These are phyloP conservation scores for Caenorhabditis wallacei DNA, from an alignment of 2,888 invertebrate genomes.

Conservation along the genomic window DNA sequence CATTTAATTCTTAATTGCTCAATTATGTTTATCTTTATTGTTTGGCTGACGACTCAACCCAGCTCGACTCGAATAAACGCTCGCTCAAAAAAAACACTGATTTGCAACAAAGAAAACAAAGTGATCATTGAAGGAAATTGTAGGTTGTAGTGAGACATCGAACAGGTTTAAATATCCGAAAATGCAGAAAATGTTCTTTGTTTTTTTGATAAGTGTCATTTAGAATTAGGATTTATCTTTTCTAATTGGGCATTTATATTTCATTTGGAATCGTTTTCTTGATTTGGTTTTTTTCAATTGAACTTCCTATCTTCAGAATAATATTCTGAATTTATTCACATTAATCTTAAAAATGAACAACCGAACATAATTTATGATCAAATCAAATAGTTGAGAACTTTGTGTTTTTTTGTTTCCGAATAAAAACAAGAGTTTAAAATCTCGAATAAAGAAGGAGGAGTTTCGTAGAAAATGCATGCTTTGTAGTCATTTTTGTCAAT, in stretches of 20 bases:
- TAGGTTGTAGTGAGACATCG: slow-evolving; percentile 36
- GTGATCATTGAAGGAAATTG: slow-evolving; percentile 7
- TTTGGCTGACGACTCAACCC: slow-evolving; percentile 70
- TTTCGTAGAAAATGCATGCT: slow-evolving; percentile 12
- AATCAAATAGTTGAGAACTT: too few relatives aligned
- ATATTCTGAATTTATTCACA: too few relatives aligned
- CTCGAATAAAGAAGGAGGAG: slow-evolving; percentile 15
- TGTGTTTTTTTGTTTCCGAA: too few relatives aligned
- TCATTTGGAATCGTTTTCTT: background rate
- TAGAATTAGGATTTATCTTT: background rate
- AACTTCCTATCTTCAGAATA: too few relatives aligned
- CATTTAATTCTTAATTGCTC: slow-evolving; percentile 26
- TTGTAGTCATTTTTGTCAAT: slow-evolving; percentile 10
- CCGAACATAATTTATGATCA: too few relatives aligned
- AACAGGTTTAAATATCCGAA: slow-evolving; percentile 18
- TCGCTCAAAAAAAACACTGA: slow-evolving; percentile 40
- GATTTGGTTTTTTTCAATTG: background rate
- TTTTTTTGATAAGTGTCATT: background rate
- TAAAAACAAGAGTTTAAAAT: too few relatives aligned
- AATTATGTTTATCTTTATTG: slow-evolving; percentile 57
- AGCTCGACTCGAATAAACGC: slow-evolving; percentile 67
- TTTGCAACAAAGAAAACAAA: slow-evolving; percentile 10
- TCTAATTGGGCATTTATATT: background rate
- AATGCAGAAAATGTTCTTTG: slow-evolving; percentile 7
- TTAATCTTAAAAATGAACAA: too few relatives aligned